Conservation (phyloP, 2,888 invertebrate species). For the Leptogaster cylindrica region DNA sequence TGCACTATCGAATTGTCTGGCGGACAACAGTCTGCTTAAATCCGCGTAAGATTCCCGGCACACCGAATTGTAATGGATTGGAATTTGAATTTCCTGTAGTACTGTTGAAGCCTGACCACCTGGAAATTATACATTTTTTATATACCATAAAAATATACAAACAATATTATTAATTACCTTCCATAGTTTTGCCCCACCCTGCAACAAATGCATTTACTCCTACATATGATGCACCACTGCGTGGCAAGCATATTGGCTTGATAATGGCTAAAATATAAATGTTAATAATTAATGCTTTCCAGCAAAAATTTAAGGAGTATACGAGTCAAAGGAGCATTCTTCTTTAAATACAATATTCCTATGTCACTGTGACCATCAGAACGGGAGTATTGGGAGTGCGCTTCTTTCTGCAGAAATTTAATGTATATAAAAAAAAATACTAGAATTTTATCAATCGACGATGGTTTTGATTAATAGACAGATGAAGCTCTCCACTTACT, state of each 20-base stretch:
- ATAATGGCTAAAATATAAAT: constrained; percentile 66
- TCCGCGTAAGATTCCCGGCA: constrained; percentile 64
- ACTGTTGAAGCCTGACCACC: constrained; percentile 72
- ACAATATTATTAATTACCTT: constrained; percentile 48
- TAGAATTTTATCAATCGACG: too few species aligned
- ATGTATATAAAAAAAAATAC: too few species aligned
- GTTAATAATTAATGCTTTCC: neutral
- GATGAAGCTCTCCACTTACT: neutral
- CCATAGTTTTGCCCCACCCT: constrained; percentile 65
- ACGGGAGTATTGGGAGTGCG: constrained; percentile 54
- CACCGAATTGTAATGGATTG: constrained; percentile 68
- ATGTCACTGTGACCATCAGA: constrained; percentile 75
- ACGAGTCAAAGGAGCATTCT: constrained; percentile 67
- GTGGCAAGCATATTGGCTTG: constrained; percentile 78
- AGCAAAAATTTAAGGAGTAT: constrained; percentile 49
- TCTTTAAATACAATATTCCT: constrained; percentile 71
- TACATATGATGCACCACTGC: constrained; percentile 65
- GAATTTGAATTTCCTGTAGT: constrained; percentile 74
- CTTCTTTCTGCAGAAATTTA: constrained; percentile 49
- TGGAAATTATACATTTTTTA: too few species aligned
- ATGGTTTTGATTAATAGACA: too few species aligned
- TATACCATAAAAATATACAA: neutral
- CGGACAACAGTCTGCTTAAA: constrained; percentile 52
- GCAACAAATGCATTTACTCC: constrained; percentile 72
- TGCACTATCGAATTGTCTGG: constrained; percentile 57